Conservation (phyloP, 2,113 vertebrate species). For the rabbit (Oryctolagus cuniculus) region DNA sequence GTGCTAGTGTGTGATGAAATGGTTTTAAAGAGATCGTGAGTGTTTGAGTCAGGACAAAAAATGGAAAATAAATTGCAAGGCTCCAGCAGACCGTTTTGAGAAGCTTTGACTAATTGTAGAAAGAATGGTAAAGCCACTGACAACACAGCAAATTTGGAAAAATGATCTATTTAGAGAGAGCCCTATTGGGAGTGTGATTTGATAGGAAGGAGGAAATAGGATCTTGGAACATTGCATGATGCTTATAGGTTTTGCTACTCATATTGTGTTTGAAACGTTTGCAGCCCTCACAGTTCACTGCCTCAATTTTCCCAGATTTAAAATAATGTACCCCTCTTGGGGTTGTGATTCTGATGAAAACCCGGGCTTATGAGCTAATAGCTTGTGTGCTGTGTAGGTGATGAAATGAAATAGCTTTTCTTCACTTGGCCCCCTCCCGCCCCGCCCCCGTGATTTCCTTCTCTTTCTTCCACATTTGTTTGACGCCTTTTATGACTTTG, state of each 20-base stretch:
- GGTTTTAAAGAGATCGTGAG: conserved; percentile 63
- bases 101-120: conserved; percentile 72
- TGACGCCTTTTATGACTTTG: not conserved
- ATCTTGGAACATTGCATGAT: not conserved
- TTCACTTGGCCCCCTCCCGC: not conserved
- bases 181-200: conserved; percentile 59
- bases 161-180: conserved; percentile 70
- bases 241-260: conserved; percentile 34
- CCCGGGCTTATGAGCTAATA: not conserved
- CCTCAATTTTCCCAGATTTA: conserved; percentile 52
- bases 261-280: conserved; percentile 1
- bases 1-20: conserved; percentile 67
- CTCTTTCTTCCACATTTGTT: not conserved
- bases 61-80: conserved; percentile 67
- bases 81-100: conserved; percentile 64
- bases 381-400: not conserved
- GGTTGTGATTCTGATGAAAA: conserved; percentile 54
- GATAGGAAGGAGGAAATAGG: conserved; percentile 34
- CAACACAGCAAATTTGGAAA: conserved; percentile 71
- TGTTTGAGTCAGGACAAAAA: conserved; percentile 65
- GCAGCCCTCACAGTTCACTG: not conserved
- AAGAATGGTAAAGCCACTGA: conserved; percentile 62
- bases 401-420: not conserved
- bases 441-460: conserved; percentile 6
- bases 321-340: conserved; percentile 40